Evolutionary conservation across 2,888 invertebrate genomes (phyloP).

Genomic region (Tuta absoluta): DNA sequence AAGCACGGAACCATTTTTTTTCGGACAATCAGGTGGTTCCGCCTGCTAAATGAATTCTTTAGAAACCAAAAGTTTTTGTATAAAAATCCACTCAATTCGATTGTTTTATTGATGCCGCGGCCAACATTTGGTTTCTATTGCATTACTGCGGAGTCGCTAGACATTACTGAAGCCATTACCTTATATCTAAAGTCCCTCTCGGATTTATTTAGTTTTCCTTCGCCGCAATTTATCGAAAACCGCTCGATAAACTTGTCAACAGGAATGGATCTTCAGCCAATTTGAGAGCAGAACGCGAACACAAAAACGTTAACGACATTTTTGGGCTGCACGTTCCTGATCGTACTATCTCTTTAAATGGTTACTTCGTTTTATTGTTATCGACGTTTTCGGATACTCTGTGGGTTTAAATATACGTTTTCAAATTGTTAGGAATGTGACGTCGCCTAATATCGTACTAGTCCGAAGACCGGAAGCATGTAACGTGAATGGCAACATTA

Average conservation of each 20-base stretch:
- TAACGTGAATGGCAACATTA: no score
- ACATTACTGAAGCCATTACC: conserved; percentile 80
- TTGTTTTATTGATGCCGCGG: conserved; percentile 36
- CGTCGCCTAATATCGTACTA: neutral
- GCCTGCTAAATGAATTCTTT: no score
- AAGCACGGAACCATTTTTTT: no score
- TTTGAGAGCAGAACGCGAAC: conserved; percentile 69
- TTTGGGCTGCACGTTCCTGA: conserved; percentile 49
- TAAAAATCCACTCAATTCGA: neutral
- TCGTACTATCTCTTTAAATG: conserved; percentile 29
- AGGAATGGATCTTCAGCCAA: conserved; percentile 78
- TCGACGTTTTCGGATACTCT: neutral
- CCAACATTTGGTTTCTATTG: conserved; percentile 63
- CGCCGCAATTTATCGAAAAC: conserved; percentile 81
- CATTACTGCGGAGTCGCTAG: conserved; percentile 76
- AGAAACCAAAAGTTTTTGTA: no score
- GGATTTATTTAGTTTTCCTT: conserved; percentile 82
- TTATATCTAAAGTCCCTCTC: conserved; percentile 81
- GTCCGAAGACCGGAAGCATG: no score
- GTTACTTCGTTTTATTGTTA: conserved; percentile 15
- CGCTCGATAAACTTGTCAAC: conserved; percentile 81
- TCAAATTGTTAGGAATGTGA: neutral
- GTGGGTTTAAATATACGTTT: neutral
- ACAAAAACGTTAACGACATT: conserved; percentile 66
- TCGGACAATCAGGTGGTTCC: no score